Evolutionary conservation across 1,140 invertebrate species (phyloP).

Genomic region (Bombus huntii): DNA sequence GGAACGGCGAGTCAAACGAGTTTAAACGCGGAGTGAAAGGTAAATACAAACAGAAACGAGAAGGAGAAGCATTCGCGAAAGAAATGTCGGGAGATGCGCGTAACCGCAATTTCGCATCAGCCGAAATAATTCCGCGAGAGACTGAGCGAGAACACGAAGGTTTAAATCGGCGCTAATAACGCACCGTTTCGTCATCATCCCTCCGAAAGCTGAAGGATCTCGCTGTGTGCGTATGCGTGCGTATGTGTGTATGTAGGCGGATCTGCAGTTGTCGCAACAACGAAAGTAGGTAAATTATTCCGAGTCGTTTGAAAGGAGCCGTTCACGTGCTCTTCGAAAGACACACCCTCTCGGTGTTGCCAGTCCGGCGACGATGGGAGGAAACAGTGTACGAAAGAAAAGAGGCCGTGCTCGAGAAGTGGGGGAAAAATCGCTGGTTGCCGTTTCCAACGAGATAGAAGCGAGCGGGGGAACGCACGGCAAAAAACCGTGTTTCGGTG

Average conservation of each 20-base stretch:
- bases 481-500: background rate
- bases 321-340: conserved; percentile 26
- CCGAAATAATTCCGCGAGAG: conserved; percentile 20
- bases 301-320: conserved; percentile 33
- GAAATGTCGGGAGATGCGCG: background rate
- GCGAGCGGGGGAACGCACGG: background rate
- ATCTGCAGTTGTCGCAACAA: conserved; percentile 21
- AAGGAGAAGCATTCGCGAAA: background rate
- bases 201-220: background rate
- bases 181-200: conserved; percentile 5
- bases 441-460: background rate
- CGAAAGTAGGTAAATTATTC: conserved; percentile 51
- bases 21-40: background rate
- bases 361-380: background rate
- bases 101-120: background rate
- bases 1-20: background rate
- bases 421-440: background rate
- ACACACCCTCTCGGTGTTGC: background rate
- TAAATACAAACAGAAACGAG: background rate
- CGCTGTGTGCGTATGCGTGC: background rate
- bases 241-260: background rate
- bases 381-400: background rate
- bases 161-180: conserved; percentile 15
- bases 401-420: background rate
- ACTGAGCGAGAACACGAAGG: background rate